These are phyloP conservation scores for Sibirionetta formosa DNA, from an alignment of 2,797 vertebrate species.

Conservation along the genomic window DNA sequence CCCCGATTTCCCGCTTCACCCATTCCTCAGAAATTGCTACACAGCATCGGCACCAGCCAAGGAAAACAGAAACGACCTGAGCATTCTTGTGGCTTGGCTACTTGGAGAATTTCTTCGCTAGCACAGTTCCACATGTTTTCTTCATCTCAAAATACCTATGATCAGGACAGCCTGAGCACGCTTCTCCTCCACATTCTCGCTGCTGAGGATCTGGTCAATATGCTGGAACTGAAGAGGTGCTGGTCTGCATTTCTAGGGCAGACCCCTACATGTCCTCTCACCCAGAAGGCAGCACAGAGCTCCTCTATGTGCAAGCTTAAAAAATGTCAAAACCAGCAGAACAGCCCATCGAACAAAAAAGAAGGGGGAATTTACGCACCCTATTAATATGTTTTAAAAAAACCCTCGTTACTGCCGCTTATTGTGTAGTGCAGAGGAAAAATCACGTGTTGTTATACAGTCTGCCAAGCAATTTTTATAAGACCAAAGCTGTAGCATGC, in stretches of 20 bases:
- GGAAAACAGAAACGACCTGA: not conserved
- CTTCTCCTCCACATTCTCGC: not conserved
- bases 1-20: not conserved
- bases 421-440: not conserved
- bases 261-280: not conserved
- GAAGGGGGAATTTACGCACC: not conserved
- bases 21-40: not conserved
- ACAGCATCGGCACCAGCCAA: not conserved
- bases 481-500: not conserved
- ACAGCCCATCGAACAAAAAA: not conserved
- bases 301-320: not conserved
- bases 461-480: constrained; percentile 16
- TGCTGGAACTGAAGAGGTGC: not conserved
- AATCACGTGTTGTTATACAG: not conserved
- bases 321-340: constrained; percentile 1
- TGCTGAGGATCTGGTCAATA: not conserved
- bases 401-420: not conserved
- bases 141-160: constrained; percentile 13
- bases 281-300: not conserved
- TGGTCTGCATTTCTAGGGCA: not conserved
- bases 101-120: not conserved
- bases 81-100: not conserved
- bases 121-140: not conserved
- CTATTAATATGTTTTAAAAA: not conserved
- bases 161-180: not conserved